These are phyloP conservation scores for Drosophila affinis DNA, from an alignment of 2,888 invertebrate species.

Conservation along the genomic window DNA sequence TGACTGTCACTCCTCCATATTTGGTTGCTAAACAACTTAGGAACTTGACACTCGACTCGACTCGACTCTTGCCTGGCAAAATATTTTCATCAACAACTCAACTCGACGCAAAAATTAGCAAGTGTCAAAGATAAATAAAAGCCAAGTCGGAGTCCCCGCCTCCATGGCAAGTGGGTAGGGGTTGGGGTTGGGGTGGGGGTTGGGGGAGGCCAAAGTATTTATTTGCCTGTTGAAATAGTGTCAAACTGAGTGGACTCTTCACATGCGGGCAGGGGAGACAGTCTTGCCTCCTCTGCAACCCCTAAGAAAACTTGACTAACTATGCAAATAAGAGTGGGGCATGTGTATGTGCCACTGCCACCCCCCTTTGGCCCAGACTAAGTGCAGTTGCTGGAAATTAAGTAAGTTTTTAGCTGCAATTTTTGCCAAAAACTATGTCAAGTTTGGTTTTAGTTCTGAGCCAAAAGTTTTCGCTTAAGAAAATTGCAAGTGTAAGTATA, in stretches of 20 bases:
- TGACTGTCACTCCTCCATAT: conserved; percentile 35
- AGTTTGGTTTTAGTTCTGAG: conserved; percentile 79
- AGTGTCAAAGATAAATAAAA: conserved; percentile 77
- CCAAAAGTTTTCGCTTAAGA: conserved; percentile 72
- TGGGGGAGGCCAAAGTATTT: conserved; percentile 51
- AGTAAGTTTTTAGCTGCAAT: conserved; percentile 79
- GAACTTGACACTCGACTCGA: conserved; percentile 58
- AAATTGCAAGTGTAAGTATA: conserved; percentile 71
- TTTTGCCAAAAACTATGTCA: conserved; percentile 77
- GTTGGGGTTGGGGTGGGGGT: no score
- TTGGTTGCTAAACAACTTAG: conserved; percentile 75
- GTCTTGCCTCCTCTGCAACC: conserved; percentile 28
- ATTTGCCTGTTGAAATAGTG: conserved; percentile 71
- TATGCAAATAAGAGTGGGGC: conserved; percentile 71
- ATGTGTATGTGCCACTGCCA: conserved; percentile 53
- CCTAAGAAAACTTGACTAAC: conserved; percentile 69
- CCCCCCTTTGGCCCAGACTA: conserved; percentile 62
- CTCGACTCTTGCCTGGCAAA: conserved; percentile 31
- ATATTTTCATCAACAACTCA: conserved; percentile 64
- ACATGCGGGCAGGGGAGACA: conserved; percentile 42
- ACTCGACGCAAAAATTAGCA: conserved; percentile 68
- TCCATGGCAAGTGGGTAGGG: neutral
- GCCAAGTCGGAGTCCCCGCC: conserved; percentile 35
- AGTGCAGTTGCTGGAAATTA: conserved; percentile 78
- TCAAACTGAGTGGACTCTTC: conserved; percentile 71